A percentile compares a stretch with the other conserved stretches of the same genome.
Evolutionary conservation across 2,888 invertebrate genomes (phyloP).

Genomic region (Rhamnusium bicolor): DNA sequence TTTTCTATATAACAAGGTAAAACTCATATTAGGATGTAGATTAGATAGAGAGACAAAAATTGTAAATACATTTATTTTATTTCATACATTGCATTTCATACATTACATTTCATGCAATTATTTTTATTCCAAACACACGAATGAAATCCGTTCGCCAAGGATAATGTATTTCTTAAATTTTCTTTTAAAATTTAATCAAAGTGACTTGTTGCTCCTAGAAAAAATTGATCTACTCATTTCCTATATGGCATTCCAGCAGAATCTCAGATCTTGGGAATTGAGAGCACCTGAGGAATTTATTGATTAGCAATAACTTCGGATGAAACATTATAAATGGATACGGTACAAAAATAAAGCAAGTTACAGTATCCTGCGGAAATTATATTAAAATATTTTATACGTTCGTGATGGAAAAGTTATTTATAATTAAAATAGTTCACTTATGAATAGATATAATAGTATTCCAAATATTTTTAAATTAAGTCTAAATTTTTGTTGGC

Average conservation of each 20-base stretch:
- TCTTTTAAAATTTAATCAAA: slow-evolving; percentile 8
- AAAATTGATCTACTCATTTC: slow-evolving; percentile 27
- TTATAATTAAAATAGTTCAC: not conserved
- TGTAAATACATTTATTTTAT: too few relatives aligned
- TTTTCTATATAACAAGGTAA: too few relatives aligned
- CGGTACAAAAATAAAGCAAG: slow-evolving; percentile 39
- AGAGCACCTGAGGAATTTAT: slow-evolving; percentile 50
- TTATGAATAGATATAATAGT: too few relatives aligned
- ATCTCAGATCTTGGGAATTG: slow-evolving; percentile 37
- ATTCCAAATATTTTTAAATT: too few relatives aligned
- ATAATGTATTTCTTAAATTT: not conserved
- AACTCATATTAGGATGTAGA: too few relatives aligned
- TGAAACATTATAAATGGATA: slow-evolving; percentile 43
- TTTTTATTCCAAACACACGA: not conserved
- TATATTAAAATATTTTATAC: slow-evolving; percentile 23
- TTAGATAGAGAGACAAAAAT: too few relatives aligned
- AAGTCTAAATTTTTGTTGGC: too few relatives aligned
- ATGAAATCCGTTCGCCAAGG: not conserved
- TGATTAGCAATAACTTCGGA: slow-evolving; percentile 44
- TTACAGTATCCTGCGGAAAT: slow-evolving; percentile 39
- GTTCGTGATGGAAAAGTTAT: slow-evolving; percentile 4
- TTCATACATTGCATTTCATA: too few relatives aligned
- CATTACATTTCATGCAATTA: not conserved
- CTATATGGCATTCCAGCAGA: slow-evolving; percentile 31
- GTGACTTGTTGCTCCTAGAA: slow-evolving; percentile 33